These are phyloP conservation scores for Mastomys coucha DNA, from an alignment of 2,113 vertebrate species.

Conservation along the genomic window DNA sequence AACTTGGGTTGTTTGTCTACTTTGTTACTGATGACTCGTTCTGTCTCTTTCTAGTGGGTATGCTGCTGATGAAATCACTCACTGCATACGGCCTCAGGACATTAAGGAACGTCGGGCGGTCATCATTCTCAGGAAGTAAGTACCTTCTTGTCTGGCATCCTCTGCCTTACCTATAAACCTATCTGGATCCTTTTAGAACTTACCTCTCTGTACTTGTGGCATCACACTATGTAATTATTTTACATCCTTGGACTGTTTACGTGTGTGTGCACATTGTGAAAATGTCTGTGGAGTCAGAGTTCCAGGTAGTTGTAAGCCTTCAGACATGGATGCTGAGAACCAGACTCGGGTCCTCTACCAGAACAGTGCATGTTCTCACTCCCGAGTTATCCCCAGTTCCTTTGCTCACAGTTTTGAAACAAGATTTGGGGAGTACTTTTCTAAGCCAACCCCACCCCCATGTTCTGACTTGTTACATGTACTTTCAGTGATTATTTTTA, in stretches of 20 bases:
- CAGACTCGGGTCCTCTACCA: neutral
- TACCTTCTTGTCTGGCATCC: conserved; percentile 36
- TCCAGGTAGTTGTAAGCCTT: neutral
- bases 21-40: conserved; percentile 23
- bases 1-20: neutral
- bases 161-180: neutral
- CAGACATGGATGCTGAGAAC: neutral
- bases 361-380: neutral
- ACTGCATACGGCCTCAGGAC: conserved; percentile 98
- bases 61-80: conserved; percentile 98
- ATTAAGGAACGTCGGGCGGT: conserved; percentile 98
- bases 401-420: conserved; percentile 17
- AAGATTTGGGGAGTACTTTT: conserved; percentile 47
- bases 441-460: neutral
- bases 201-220: neutral
- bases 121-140: conserved; percentile 99
- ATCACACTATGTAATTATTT: neutral
- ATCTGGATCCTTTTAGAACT: neutral
- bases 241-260: neutral
- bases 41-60: conserved; percentile 92
- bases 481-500: conserved; percentile 68
- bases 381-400: neutral
- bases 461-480: conserved; percentile 55
- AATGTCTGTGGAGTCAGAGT: neutral
- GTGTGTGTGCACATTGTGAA: neutral